Conservation (phyloP, 2,888 invertebrate genomes). For the Neoaliturus tenellus region DNA sequence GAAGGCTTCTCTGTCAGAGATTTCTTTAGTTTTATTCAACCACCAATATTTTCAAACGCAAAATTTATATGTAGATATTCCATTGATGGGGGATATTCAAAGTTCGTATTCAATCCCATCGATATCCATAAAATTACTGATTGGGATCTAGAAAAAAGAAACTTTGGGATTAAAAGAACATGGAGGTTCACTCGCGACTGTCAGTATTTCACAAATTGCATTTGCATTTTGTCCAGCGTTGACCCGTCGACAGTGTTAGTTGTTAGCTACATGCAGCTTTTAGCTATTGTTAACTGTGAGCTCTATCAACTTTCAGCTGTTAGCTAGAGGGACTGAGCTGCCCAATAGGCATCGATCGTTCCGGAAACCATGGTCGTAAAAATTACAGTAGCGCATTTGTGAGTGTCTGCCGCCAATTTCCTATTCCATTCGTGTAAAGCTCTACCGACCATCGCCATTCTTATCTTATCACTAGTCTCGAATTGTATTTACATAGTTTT, state of each 20-base stretch:
- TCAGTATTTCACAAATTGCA: neutral
- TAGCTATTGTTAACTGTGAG: neutral
- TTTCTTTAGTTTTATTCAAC: no score
- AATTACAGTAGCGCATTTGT: neutral
- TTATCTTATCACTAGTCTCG: neutral
- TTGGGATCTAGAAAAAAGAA: no score
- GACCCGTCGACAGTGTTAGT: neutral
- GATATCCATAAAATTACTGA: no score
- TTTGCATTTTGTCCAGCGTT: neutral
- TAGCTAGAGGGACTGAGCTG: neutral
- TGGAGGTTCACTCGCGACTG: neutral
- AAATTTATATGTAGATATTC: no score
- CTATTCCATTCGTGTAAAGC: neutral
- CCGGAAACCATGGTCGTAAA: neutral
- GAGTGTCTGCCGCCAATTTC: neutral
- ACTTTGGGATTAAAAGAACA: neutral
- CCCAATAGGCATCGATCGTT: slow-evolving; percentile 1
- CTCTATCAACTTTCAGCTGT: neutral
- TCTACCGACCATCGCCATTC: neutral
- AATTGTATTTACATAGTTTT: no score
- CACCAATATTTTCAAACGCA: no score
- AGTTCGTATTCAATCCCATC: no score
- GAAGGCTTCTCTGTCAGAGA: no score
- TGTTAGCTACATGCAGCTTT: neutral
- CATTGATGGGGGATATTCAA: no score